Conservation (phyloP, 2,113 vertebrate species). For the Thunnus maccoyii region DNA sequence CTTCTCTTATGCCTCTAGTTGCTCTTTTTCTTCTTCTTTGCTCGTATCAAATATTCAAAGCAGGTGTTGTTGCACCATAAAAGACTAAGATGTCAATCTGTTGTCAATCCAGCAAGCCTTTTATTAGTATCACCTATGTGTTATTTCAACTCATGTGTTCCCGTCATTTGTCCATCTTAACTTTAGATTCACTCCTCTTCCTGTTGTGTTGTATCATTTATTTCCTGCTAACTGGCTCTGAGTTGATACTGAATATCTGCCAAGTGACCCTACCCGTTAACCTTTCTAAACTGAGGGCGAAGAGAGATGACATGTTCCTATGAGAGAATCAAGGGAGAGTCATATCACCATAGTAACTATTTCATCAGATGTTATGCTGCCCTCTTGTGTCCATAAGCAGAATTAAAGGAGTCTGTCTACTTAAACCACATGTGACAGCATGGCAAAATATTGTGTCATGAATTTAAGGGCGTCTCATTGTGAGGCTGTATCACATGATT, state of each 20-base stretch:
- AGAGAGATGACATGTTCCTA: background rate
- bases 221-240: no score
- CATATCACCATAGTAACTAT: background rate
- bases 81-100: no score
- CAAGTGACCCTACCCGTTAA: slow-evolving; percentile 33
- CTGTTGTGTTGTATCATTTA: background rate
- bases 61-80: no score
- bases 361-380: slow-evolving; percentile 6
- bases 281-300: background rate
- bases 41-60: no score
- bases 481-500: background rate
- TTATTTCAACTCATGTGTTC: no score
- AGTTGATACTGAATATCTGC: no score
- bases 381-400: slow-evolving; percentile 47
- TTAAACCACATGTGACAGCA: slow-evolving; percentile 1
- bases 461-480: background rate
- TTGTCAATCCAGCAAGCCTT: no score
- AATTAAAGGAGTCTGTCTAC: background rate
- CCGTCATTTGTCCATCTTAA: no score
- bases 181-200: background rate
- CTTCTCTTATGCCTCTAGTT: no score
- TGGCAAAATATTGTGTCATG: slow-evolving; percentile 3
- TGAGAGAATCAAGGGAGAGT: background rate
- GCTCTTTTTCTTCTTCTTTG: no score
- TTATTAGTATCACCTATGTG: no score